Evolutionary conservation across 2,113 vertebrate genomes (phyloP), one percentile per base, ranked within the genome.

Genomic region (Lucifuga dentata): DNA sequence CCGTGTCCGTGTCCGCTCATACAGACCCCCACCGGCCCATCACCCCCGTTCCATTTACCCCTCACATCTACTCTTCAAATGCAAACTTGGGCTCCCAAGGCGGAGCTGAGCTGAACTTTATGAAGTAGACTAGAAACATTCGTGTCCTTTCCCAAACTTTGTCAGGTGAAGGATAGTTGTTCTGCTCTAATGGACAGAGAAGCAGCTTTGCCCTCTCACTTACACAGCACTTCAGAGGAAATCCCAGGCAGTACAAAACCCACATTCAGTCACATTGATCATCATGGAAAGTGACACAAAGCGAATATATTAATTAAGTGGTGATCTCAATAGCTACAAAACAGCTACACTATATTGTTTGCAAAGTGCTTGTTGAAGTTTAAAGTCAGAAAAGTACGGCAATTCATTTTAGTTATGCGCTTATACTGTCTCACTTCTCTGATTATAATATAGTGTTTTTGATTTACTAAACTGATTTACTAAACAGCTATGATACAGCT

Each of bases 101-200:
- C 84, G 43, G 58, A 72, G 81, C 70, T 15, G n/a, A 61, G 67
- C 85, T 85, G 81, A 83, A 88, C 89, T 89, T 78, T 85, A 81
- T 80, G 88, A 91, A 91, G 81, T 89, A 81, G 80, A 90, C 84
- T 90, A 83, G 80, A 89, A 88, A 86, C 86, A 78, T 81, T 73
- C 51, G 79, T 81, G 89, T 91, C 90, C 90, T 91, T 89, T 70
- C 86, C 81, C 78, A 86, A 90, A 91, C 89, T 90, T 89, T 86
- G 85, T 86, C 84, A 86, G 86, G 85, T 89, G 80, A 90, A 91
- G 84, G 91, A 89, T 90, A 84, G 84, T 68, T 50, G 77, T 76
- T 90, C 84, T 82, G 79, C 87, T 87, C 85, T 74, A 86, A 76
- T 83, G 78, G 83, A 76, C 83, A 83, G 76, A 80, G 68, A 73